Conservation (phyloP, 2,888 invertebrate genomes). For the Leptopilina myrica region DNA sequence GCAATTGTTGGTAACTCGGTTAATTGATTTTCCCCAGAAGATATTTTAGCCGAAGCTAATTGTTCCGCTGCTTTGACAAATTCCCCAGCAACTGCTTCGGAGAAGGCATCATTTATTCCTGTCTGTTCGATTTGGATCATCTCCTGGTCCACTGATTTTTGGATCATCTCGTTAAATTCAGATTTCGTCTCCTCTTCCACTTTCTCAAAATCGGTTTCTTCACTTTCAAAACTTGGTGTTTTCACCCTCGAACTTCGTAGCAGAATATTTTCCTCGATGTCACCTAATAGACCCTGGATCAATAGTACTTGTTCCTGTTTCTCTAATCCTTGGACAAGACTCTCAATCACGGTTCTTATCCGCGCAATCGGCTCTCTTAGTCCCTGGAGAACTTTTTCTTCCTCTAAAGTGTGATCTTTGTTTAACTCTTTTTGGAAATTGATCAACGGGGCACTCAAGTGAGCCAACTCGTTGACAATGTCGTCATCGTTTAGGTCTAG, state of each 20-base stretch:
- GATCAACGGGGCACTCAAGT: constrained; percentile 64
- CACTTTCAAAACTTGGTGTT: background rate
- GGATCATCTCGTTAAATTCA: too few species aligned
- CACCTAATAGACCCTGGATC: constrained; percentile 66
- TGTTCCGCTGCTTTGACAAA: too few species aligned
- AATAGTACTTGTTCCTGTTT: constrained; percentile 2
- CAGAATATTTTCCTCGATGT: constrained; percentile 64
- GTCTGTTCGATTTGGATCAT: too few species aligned
- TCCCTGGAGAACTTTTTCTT: constrained; percentile 63
- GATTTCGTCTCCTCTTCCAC: background rate
- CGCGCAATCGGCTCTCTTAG: constrained; percentile 63
- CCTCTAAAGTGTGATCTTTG: constrained; percentile 61
- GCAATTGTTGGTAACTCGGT: too few species aligned
- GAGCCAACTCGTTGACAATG: constrained; percentile 61
- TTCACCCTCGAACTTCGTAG: background rate
- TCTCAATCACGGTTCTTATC: constrained; percentile 43
- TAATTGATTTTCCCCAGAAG: too few species aligned
- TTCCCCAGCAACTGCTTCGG: too few species aligned
- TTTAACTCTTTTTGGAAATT: constrained; percentile 66
- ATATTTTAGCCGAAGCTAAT: too few species aligned
- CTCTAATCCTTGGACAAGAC: background rate
- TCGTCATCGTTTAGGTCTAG: constrained; percentile 56
- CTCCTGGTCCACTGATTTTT: too few species aligned
- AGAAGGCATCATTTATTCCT: too few species aligned
- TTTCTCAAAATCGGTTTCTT: background rate